These are phyloP conservation scores for Lampropteryx suffumata DNA, from an alignment of 2,888 invertebrate genomes.

Conservation along the genomic window DNA sequence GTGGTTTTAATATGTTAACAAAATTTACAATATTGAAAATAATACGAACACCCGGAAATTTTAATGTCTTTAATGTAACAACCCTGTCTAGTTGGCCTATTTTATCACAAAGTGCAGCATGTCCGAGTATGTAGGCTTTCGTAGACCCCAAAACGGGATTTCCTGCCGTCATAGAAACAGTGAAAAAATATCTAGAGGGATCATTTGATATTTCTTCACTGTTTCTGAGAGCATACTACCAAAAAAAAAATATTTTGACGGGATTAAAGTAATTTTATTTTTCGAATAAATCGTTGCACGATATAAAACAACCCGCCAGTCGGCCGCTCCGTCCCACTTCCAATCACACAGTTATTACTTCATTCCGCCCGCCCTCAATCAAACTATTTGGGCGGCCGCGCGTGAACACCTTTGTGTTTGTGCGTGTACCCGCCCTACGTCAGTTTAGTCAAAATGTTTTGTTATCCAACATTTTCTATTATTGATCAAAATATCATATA, in stretches of 20 bases:
- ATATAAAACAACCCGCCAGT: not conserved
- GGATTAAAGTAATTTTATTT: not conserved
- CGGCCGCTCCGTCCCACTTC: not conserved
- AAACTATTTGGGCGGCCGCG: slow-evolving; percentile 36
- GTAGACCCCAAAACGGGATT: not conserved
- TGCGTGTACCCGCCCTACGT: not conserved
- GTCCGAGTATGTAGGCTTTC: not conserved
- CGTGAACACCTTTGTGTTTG: slow-evolving; percentile 31
- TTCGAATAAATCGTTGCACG: not conserved
- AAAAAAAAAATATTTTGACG: too few relatives aligned
- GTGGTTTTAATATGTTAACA: too few relatives aligned
- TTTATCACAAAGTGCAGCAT: not conserved
- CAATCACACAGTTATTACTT: slow-evolving; percentile 25
- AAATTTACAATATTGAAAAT: too few relatives aligned
- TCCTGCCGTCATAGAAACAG: too few relatives aligned
- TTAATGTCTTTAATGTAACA: too few relatives aligned
- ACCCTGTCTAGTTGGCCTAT: slow-evolving; percentile 11
- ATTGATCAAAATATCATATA: too few relatives aligned
- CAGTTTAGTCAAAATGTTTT: slow-evolving; percentile 13
- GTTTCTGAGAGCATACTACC: too few relatives aligned
- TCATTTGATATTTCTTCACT: not conserved
- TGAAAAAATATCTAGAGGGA: too few relatives aligned
- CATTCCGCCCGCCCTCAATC: slow-evolving; percentile 28
- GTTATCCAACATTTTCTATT: not conserved
- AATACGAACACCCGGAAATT: too few relatives aligned